Base-by-base conservation (phyloP, 2,113 vertebrate genomes). In the Ceyx cyanopectus region DNA sequence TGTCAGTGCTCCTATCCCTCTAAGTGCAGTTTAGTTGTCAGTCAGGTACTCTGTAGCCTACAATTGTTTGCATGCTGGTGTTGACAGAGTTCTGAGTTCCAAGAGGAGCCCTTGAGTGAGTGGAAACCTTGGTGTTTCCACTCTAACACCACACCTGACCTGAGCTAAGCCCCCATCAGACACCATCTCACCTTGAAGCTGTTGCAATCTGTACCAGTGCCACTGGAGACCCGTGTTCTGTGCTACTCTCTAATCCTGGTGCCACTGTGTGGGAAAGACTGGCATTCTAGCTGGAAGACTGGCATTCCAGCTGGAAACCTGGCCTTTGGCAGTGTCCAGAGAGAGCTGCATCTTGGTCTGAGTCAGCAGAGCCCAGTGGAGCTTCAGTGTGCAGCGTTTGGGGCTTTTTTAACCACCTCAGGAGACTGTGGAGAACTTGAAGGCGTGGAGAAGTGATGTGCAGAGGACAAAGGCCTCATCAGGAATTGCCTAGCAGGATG, bases 401-500 rank as follows among this genome's bases (percentile, higher is more conserved):
- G 43, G 43, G 13, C 4, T 29, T 21, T 32, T 10, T 8, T 1
- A 10, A 14, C 15, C 27, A 14, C 21, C 30, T 27, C 14, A 27
- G 76, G 58, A 80, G 63, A 16, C 58, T 21, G 22, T 76, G 60
- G 53, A 69, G 53, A 21, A 7, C 53, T 61, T 61, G 29, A 45
- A 80, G 54, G 48, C 23, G 8, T 3, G 53, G 24, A 62, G 51
- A 3, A 14, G 19, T 30, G 61, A 54, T 29, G 29, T 27, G 45
- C 63, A 46, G 68, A 90, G 83, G 62, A 81, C 53, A 1, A 72
- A 26, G 82, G 81, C 83, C 78, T 94, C 85, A 53, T 61, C 48
- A 7, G 3, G 78, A 87, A 3, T 24, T 11, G 13, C 46, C 54
- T 63, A 22, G 74, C 68, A 87, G 87, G 77, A 27, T 56, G 74